Percentiles rank a stretch among this genome's conserved stretches.
phyloP scores from a whole-genome alignment of 2,113 vertebrate species.

The Muntiacus reevesi region DNA sequence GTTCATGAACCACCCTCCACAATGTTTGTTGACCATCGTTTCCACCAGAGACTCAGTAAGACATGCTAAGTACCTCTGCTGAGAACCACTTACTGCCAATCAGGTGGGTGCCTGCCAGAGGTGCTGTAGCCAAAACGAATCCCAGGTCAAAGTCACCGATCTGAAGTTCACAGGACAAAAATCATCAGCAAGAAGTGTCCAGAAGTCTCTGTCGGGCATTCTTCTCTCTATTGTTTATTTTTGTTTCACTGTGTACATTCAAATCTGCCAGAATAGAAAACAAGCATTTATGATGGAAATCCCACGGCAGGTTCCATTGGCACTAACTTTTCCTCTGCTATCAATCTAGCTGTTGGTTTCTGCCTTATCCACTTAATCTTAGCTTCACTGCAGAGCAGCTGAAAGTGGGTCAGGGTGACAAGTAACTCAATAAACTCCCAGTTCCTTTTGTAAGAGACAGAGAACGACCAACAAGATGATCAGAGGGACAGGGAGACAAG shows the following conservation, averaged over 20 bases:
- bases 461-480: not conserved
- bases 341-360: not conserved
- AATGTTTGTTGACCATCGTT: not conserved
- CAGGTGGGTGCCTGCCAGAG: not conserved
- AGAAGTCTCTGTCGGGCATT: conserved; percentile 81
- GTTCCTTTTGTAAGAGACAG: not conserved
- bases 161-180: not conserved
- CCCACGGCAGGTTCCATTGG: not conserved
- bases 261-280: conserved; percentile 67
- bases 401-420: not conserved
- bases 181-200: conserved; percentile 80
- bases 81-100: not conserved
- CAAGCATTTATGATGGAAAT: not conserved
- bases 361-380: not conserved
- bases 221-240: conserved; percentile 61
- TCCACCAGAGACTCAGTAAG: not conserved
- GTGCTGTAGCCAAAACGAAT: not conserved
- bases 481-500: not conserved
- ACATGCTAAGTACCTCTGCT: not conserved
- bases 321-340: not conserved
- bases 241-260: not conserved
- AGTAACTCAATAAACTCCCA: not conserved
- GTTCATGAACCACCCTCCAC: not conserved
- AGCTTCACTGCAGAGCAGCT: not conserved
- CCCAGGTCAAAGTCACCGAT: not conserved